phyloP scores from a whole-genome alignment of 2,888 invertebrate species.

The Idaea dimidiata region DNA sequence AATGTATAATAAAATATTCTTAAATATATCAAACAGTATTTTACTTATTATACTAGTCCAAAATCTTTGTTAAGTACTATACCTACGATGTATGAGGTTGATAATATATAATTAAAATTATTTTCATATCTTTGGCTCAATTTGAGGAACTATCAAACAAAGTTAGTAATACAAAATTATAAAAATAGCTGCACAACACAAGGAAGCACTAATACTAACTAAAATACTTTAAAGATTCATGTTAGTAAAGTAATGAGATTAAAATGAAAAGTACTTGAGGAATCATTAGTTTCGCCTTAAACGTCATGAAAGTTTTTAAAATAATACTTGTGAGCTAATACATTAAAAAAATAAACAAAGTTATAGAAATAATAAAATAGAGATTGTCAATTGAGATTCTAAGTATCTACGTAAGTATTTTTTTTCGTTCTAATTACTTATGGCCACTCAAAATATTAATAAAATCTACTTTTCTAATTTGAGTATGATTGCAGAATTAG shows the following conservation, averaged over 20 bases:
- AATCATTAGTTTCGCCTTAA: neutral
- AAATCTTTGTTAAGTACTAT: neutral
- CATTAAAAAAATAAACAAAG: neutral
- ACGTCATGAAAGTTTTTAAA: neutral
- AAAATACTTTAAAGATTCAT: neutral
- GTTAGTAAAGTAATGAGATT: neutral
- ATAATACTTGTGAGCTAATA: neutral
- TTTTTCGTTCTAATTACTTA: neutral
- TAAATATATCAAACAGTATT: constrained; percentile 35
- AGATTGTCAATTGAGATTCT: neutral
- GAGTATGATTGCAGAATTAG: constrained; percentile 66
- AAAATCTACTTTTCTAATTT: constrained; percentile 63
- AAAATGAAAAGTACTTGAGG: neutral
- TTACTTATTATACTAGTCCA: constrained; percentile 23
- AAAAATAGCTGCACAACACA: neutral
- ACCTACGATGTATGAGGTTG: neutral
- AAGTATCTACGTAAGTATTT: neutral
- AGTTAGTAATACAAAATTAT: neutral
- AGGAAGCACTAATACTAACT: neutral
- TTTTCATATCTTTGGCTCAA: neutral
- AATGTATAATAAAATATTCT: constrained; percentile 72
- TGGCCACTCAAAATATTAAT: neutral
- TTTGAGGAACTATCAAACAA: neutral
- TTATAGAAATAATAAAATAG: neutral
- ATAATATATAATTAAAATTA: neutral